Evolutionary conservation across 92 coral and sea anemone genomes (phyloP), one percentile per base, ranked within the genome.

Genomic region (Desmophyllum pertusum): DNA sequence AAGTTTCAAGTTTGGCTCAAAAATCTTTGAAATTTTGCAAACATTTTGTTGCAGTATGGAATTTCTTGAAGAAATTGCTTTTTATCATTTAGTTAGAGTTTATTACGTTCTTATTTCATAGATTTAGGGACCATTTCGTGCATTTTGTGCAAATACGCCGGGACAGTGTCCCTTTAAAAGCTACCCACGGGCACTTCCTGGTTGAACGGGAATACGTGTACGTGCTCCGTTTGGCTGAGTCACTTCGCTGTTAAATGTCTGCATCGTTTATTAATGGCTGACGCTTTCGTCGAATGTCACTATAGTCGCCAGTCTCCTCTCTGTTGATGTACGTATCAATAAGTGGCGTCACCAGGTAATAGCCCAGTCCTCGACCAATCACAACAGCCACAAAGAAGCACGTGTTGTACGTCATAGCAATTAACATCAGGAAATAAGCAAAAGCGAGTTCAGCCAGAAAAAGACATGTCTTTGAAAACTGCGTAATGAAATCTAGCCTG

Each of bases 371-470:
- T 23, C 85, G 70, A 52, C 85, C 85, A 53, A 55, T 40, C 50
- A 70, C 70, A 51, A 81, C 69, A 52, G 85, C 85, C 70, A 53
- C 65, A 70, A 81, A 81, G 40, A 81, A 41, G 68, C 77, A 81
- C 52, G 59, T 1, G 70, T 81, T 81, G 78, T 81, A 81, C 33
- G 85, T 71, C 85, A 81, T 81, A 3, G 77, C 69, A 10, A 70
- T 53, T 75, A 81, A 53, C 85, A 81, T 81, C 78, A 81, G 77
- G 45, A 70, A 70, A 30, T 81, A 70, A 19, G 78, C 77, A n/a
- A 81, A 71, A 70, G 25, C 30, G 15, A 81, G 69, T 41, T 81
- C 77, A 19, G 18, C n/a, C 18, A 55, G 38, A 59, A 52, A 81
- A 18, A 81, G 77, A 9, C 25, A 70, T 42, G 70, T 81, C 53